These are phyloP conservation scores for Progne subis DNA, from an alignment of 2,113 vertebrate genomes.

Conservation along the genomic window DNA sequence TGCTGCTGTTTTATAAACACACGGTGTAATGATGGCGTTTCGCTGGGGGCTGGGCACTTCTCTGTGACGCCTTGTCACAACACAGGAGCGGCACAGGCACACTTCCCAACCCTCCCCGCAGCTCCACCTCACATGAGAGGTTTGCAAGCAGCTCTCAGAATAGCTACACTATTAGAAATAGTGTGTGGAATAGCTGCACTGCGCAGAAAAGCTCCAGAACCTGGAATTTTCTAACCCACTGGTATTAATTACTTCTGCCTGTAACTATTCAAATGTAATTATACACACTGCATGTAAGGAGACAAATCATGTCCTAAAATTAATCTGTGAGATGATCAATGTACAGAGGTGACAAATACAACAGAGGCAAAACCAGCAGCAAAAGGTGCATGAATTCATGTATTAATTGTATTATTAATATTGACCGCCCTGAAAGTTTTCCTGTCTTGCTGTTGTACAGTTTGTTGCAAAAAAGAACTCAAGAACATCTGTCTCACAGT, in stretches of 20 bases:
- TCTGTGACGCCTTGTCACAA: constrained; percentile 59
- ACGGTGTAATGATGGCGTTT: constrained; percentile 8
- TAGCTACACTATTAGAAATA: accelerated
- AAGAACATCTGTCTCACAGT: background rate
- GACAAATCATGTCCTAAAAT: background rate
- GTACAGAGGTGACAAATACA: background rate
- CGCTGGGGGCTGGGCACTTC: constrained; percentile 17
- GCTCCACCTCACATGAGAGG: background rate
- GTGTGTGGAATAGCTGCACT: accelerated
- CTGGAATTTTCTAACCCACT: background rate
- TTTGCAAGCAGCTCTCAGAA: background rate
- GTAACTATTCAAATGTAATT: background rate
- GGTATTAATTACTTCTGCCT: background rate
- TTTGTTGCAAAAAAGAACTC: background rate
- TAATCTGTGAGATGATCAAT: background rate
- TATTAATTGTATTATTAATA: background rate
- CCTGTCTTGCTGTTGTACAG: background rate
- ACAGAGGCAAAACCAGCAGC: background rate
- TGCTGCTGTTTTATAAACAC: constrained; percentile 39
- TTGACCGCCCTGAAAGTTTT: background rate
- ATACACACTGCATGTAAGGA: background rate
- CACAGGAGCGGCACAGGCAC: background rate
- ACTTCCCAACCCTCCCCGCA: background rate
- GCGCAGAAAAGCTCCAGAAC: accelerated
- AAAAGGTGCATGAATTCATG: background rate